These are phyloP conservation scores for Tenebrio molitor DNA, from an alignment of 1,140 invertebrate genomes.

Conservation along the genomic window DNA sequence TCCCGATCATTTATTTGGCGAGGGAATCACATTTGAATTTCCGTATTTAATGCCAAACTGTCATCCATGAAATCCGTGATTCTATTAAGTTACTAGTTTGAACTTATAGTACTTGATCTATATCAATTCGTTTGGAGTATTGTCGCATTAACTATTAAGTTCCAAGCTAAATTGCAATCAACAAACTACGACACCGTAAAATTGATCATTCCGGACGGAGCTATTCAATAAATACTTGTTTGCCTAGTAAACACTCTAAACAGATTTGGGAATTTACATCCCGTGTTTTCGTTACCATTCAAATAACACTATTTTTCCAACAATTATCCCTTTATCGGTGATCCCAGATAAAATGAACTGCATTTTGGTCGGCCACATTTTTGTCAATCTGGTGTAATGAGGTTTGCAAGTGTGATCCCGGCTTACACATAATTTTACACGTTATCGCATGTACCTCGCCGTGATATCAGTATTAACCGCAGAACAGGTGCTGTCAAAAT, in stretches of 20 bases:
- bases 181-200: constrained; percentile 33
- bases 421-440: constrained; percentile 20
- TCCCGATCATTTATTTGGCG: constrained; percentile 28
- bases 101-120: constrained; percentile 40
- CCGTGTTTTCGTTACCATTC: constrained; percentile 1
- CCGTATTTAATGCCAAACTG: constrained; percentile 40
- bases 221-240: constrained; percentile 41
- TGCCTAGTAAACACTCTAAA: constrained; percentile 20
- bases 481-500: constrained; percentile 17
- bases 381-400: constrained; percentile 10
- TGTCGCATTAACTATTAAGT: constrained; percentile 40
- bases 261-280: constrained; percentile 27
- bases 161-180: constrained; percentile 33
- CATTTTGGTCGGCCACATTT: neutral
- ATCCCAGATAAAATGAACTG: neutral
- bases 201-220: constrained; percentile 38
- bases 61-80: constrained; percentile 40
- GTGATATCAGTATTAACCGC: constrained; percentile 16
- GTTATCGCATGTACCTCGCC: constrained; percentile 15
- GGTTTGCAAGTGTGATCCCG: neutral
- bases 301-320: constrained; percentile 20
- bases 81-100: constrained; percentile 40
- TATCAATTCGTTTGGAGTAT: constrained; percentile 38
- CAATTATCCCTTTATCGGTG: neutral
- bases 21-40: constrained; percentile 22